Base-by-base conservation (phyloP, 2,113 vertebrate genomes). In the Tetrax tetrax region DNA sequence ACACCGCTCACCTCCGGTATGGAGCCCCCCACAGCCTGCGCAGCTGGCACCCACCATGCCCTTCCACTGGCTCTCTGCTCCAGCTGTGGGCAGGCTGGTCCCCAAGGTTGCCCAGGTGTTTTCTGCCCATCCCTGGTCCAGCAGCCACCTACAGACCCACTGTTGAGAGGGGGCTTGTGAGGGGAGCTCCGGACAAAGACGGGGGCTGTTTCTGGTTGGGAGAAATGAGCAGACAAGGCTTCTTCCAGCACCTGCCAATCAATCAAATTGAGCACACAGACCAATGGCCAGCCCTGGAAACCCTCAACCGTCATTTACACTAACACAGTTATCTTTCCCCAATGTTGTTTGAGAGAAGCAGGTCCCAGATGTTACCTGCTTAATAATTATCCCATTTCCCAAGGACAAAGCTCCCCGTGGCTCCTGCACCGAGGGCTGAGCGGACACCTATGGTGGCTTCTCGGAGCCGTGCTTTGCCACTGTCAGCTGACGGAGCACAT, bases 341-440 rank as follows among this genome's bases (percentile, higher is more conserved):
- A 16, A 29, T 56, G 69, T 38, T 93, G 72, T 51, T 74, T 90
- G 84, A 53, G 75, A 75, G 60, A 93, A 94, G 71, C 79, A 75
- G 66, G 71, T 95, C 92, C 80, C 91, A 90, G 87, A 88, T 93
- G 90, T 92, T 93, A 77, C 53, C 75, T 95, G 54, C 64, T 96
- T 95, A 94, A 95, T 92, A 76, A 97, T 95, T 79, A 91, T 41
- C 77, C 51, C 12, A 2, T 68, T 91, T 94, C 86, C 89, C 85
- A 95, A 97, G 90, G 93, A 95, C 93, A 95, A 95, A 94, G 76
- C 90, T 94, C 83, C 93, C 94, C 2, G 51, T 87, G 90, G 93
- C 56, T 96, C 91, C 69, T 60, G 64, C 83, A 54, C 80, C 0
- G 41, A 89, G 75, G 87, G 72, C 84, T 0, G 2, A 77, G 59